A percentile compares a stretch with the other conserved stretches of the same genome.
Conservation (phyloP, 92 coral and sea anemone genomes). For the Zoanthus solanderi region DNA sequence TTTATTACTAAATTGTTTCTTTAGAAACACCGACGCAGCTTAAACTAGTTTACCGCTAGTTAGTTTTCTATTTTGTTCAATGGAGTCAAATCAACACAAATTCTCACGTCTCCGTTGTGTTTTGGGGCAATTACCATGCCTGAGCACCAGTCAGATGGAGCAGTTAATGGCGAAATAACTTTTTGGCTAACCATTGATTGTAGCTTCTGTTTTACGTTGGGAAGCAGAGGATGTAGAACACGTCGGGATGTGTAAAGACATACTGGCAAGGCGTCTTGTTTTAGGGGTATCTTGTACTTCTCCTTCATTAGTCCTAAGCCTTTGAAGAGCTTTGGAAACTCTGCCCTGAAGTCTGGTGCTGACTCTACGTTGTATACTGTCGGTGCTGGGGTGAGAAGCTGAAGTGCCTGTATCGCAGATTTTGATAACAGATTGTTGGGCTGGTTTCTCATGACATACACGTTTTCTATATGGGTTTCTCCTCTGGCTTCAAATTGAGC, state of each 20-base stretch:
- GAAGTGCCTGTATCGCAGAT: slow-evolving; percentile 50
- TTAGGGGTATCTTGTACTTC: not conserved
- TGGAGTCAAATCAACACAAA: too few species aligned
- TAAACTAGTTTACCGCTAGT: too few species aligned
- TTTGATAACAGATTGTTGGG: slow-evolving; percentile 43
- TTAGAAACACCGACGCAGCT: too few species aligned
- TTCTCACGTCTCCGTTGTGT: too few species aligned
- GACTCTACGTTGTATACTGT: slow-evolving; percentile 39
- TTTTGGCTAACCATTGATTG: slow-evolving; percentile 10
- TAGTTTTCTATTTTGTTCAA: too few species aligned
- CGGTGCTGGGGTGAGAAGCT: slow-evolving; percentile 41
- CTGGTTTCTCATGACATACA: slow-evolving; percentile 49
- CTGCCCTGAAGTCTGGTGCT: slow-evolving; percentile 52
- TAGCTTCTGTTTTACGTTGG: not conserved
- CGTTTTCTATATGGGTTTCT: slow-evolving; percentile 31
- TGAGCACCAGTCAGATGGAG: too few species aligned
- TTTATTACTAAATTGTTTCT: too few species aligned
- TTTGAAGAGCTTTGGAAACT: not conserved
- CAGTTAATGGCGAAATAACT: too few species aligned
- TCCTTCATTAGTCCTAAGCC: too few species aligned
- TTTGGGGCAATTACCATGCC: too few species aligned
- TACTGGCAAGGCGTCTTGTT: not conserved
- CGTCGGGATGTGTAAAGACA: not conserved
- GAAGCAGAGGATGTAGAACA: not conserved
- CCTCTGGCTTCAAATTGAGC: not conserved